Evolutionary conservation across 2,113 vertebrate genomes (phyloP).

Genomic region (Brachirus orientalis): DNA sequence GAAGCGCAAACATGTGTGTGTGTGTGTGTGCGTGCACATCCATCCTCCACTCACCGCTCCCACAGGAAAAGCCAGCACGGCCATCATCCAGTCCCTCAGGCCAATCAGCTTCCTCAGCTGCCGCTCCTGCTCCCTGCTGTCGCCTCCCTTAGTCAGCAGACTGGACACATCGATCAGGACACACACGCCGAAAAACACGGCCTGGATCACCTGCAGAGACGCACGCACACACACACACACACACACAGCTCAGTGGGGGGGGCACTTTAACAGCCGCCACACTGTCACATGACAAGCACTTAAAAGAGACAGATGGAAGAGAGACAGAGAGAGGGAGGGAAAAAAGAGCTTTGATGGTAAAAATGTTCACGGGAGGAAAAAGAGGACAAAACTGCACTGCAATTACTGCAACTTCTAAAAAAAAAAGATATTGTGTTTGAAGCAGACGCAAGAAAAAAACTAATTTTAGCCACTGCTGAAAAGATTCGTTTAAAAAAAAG

Average conservation of each 20-base stretch:
- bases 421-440: too few species aligned
- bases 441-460: too few species aligned
- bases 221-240: constrained; percentile 1
- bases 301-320: background rate
- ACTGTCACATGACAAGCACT: background rate
- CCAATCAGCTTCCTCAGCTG: constrained; percentile 94
- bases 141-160: constrained; percentile 91
- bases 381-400: background rate
- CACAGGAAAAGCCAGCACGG: constrained; percentile 94
- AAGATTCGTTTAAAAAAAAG: too few species aligned
- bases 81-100: constrained; percentile 96
- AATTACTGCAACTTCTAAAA: too few species aligned
- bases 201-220: constrained; percentile 89
- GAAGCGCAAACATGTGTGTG: constrained; percentile 6
- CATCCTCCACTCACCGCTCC: constrained; percentile 87
- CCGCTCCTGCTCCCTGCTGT: constrained; percentile 92
- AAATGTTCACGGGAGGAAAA: background rate
- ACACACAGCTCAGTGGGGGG: background rate
- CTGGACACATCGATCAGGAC: constrained; percentile 96
- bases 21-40: background rate
- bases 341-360: background rate
- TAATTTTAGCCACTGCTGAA: too few species aligned
- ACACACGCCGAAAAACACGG: constrained; percentile 95
- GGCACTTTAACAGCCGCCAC: background rate
- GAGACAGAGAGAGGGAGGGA: too few species aligned